A percentile compares a stretch with the other conserved stretches of the same genome.
These are phyloP conservation scores for Eledona agricola DNA, from an alignment of 2,888 invertebrate species.

Conservation along the genomic window DNA sequence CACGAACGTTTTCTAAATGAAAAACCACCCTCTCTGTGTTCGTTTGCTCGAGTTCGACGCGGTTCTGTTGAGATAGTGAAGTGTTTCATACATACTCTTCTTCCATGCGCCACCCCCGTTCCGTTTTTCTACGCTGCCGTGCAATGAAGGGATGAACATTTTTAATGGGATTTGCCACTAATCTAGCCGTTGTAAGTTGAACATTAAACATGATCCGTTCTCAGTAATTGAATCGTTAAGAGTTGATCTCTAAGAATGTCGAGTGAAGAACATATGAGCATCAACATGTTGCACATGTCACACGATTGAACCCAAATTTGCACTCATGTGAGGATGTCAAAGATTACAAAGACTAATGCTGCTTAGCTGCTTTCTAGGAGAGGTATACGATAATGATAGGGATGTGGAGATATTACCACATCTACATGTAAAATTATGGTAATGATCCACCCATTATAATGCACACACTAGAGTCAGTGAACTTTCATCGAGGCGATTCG, in stretches of 20 bases:
- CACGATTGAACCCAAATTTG: not conserved
- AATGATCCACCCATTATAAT: no score
- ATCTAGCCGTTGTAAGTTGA: conserved; percentile 21
- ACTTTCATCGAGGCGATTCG: no score
- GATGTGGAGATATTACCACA: no score
- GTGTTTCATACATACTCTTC: conserved; percentile 7
- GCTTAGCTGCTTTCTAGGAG: no score
- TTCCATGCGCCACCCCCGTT: conserved; percentile 6
- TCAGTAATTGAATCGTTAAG: no score
- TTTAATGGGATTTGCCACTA: conserved; percentile 24
- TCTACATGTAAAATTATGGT: no score
- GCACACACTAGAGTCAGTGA: no score
- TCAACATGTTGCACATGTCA: conserved; percentile 2
- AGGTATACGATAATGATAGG: no score
- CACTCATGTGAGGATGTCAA: no score
- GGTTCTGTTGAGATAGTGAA: conserved; percentile 26
- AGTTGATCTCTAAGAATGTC: no score
- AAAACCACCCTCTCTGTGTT: conserved; percentile 14
- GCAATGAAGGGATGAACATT: conserved; percentile 21
- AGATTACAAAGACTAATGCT: no score
- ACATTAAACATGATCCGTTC: not conserved
- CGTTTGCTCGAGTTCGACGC: conserved; percentile 13
- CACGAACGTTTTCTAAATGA: conserved; percentile 30
- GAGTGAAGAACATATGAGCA: no score
- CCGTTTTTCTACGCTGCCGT: not conserved